phyloP scores from a whole-genome alignment of 2,888 invertebrate species.

The Melanophora roralis region DNA sequence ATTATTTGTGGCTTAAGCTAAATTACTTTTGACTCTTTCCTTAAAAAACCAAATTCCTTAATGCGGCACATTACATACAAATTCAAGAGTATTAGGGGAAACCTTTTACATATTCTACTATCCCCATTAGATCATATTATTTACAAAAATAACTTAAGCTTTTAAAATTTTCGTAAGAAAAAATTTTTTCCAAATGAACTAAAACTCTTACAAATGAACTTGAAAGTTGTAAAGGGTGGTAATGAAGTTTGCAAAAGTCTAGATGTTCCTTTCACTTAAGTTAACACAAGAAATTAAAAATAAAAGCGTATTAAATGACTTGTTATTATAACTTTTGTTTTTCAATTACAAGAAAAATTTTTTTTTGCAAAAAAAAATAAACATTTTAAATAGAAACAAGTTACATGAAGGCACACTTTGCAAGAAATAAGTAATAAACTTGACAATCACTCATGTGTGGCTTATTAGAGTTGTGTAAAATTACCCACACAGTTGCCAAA shows the following conservation, averaged over 20 bases:
- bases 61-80: conserved; percentile 13
- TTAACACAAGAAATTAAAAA: neutral
- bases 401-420: neutral
- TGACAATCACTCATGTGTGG: conserved; percentile 59
- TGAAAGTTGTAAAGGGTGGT: neutral
- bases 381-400: too few relatives aligned
- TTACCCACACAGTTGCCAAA: conserved; percentile 6
- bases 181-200: neutral
- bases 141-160: neutral
- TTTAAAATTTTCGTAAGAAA: neutral
- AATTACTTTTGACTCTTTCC: conserved; percentile 6
- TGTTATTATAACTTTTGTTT: conserved; percentile 31
- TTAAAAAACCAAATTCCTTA: neutral
- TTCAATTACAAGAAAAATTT: neutral
- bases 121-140: neutral
- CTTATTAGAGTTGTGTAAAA: conserved; percentile 51
- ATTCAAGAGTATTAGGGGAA: conserved; percentile 29
- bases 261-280: neutral
- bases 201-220: conserved; percentile 16
- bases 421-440: conserved; percentile 36
- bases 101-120: conserved; percentile 6
- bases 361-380: too few relatives aligned
- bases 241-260: neutral
- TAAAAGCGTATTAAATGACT: conserved; percentile 43
- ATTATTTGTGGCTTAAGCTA: conserved; percentile 35